These are phyloP conservation scores for Dichetophora obliterata DNA, from an alignment of 2,888 invertebrate genomes.

Conservation along the genomic window DNA sequence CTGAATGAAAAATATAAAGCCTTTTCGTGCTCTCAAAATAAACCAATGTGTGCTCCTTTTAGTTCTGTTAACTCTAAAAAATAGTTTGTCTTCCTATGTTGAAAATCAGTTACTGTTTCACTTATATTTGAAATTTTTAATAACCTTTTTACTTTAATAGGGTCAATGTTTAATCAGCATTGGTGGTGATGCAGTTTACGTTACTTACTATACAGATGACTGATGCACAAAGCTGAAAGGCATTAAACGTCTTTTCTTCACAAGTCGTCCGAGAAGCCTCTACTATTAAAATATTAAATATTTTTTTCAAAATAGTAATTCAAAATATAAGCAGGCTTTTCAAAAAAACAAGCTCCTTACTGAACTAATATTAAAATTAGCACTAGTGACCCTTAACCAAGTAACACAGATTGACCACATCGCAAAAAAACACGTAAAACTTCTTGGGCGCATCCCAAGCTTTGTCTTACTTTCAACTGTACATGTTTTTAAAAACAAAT, in stretches of 20 bases:
- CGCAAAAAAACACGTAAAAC: too few relatives aligned
- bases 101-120: neutral
- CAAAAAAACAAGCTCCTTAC: neutral
- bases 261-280: constrained; percentile 64
- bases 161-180: constrained; percentile 96
- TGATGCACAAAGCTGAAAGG: constrained; percentile 65
- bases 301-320: neutral
- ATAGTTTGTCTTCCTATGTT: neutral
- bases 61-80: neutral
- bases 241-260: constrained; percentile 66
- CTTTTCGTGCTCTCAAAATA: too few relatives aligned
- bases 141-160: constrained; percentile 71
- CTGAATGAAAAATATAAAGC: too few relatives aligned
- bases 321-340: constrained; percentile 17
- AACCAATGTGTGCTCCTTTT: neutral
- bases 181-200: constrained; percentile 92
- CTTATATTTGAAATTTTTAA: neutral
- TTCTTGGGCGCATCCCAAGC: too few relatives aligned
- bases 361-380: neutral
- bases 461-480: too few relatives aligned
- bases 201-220: constrained; percentile 78
- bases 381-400: neutral
- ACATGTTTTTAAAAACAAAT: too few relatives aligned
- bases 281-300: constrained; percentile 53
- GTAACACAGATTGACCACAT: too few relatives aligned